These are phyloP conservation scores for Netta rufina DNA, from an alignment of 2,797 vertebrate species.

Conservation along the genomic window DNA sequence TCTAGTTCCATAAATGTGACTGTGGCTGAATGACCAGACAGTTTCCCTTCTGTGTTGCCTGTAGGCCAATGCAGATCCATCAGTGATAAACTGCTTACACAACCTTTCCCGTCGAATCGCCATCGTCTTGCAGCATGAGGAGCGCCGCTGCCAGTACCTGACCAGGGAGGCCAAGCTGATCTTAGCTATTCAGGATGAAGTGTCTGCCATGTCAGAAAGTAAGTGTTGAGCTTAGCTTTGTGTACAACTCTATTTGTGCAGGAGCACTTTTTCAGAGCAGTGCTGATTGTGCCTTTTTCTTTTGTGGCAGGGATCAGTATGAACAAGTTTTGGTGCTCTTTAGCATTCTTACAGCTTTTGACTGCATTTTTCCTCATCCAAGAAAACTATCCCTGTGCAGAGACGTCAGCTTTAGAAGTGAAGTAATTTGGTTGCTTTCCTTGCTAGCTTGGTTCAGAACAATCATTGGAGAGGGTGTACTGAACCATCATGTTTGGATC, in stretches of 20 bases:
- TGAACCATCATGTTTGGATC: neutral
- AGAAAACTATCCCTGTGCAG: neutral
- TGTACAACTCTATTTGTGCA: neutral
- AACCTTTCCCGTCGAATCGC: conserved; percentile 93
- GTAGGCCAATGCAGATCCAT: conserved; percentile 92
- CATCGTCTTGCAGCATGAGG: conserved; percentile 95
- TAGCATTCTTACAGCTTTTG: neutral
- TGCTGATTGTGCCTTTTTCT: neutral
- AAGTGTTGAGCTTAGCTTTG: conserved; percentile 61
- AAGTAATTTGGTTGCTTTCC: neutral
- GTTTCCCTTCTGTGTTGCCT: neutral
- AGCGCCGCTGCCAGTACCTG: conserved; percentile 96
- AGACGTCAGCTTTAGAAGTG: neutral
- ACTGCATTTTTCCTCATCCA: neutral
- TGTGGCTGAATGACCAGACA: neutral
- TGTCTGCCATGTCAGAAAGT: conserved; percentile 92
- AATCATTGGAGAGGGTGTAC: neutral
- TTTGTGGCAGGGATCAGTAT: neutral
- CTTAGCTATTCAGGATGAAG: conserved; percentile 94
- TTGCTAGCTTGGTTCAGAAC: neutral
- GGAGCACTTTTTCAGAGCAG: neutral
- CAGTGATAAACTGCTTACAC: conserved; percentile 95
- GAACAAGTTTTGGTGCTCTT: neutral
- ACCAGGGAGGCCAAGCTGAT: conserved; percentile 98
- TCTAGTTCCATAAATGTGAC: accelerated